A percentile compares a stretch with the other conserved stretches of the same genome.
Evolutionary conservation across 2,113 vertebrate genomes (phyloP).

Genomic region (Antechinus stuartii): DNA sequence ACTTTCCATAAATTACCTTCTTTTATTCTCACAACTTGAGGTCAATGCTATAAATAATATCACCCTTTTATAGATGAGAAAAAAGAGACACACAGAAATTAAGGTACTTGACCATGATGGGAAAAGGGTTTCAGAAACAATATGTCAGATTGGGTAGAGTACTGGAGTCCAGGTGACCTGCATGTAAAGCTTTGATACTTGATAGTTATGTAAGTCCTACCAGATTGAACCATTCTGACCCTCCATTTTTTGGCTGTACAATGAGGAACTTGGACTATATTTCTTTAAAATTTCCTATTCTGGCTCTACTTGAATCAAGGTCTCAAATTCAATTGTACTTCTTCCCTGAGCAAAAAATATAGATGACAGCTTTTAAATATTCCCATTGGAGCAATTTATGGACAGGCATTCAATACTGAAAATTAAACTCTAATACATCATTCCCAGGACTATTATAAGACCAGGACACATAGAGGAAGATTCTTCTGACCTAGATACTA

Average conservation of each 20-base stretch:
- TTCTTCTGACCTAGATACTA: conserved; percentile 29
- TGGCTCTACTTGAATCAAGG: background rate
- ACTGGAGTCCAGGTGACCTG: background rate
- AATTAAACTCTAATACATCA: background rate
- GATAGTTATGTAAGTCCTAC: background rate
- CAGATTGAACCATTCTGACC: background rate
- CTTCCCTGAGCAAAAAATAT: background rate
- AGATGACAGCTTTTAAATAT: background rate
- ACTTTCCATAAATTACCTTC: background rate
- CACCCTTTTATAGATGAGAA: background rate
- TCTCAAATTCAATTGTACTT: background rate
- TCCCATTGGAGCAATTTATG: background rate
- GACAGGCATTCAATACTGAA: background rate
- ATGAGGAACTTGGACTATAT: background rate
- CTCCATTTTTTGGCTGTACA: background rate
- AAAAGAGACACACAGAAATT: background rate
- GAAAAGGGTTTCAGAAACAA: background rate
- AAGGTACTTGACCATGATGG: background rate
- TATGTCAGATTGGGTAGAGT: background rate
- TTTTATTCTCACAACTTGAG: background rate
- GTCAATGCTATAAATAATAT: background rate
- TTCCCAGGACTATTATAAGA: background rate
- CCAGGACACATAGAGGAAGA: background rate
- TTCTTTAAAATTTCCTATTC: background rate
- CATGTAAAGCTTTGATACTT: background rate